Base-by-base conservation (phyloP, 2,888 invertebrate genomes). In the Camptogramma bilineatum region DNA sequence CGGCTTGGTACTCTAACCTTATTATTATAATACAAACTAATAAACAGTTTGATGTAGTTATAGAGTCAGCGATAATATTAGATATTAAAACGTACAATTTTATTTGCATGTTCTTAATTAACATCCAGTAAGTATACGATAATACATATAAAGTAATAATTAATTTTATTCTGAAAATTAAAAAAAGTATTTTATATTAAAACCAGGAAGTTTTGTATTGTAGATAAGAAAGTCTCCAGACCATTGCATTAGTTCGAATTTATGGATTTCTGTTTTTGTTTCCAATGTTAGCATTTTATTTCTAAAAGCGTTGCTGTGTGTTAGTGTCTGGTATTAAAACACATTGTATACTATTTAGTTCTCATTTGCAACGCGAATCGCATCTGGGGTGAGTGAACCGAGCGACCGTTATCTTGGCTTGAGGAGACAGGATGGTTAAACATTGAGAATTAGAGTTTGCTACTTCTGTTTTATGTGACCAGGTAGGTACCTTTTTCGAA, bases 341-440 rank as follows among this genome's bases (percentile, higher is more conserved):
- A 44, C 10, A 34, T 34, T 9, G 10, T 39, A 13, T 10, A 81
- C 81, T 81, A 86, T 86, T n/a, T 85, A 84, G 80, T 78, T 78
- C 80, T 86, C 80, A 86, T 88, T 87, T 83, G 80, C 79, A 80
- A 80, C 76, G 72, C 78, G 79, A 78, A 83, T 81, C 73, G 73
- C 73, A 75, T 65, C 70, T 64, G 72, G 73, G 85, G 83, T 85
- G 82, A 80, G 64, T 73, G 87, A 83, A 81, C 90, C 74, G 66
- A 67, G 73, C 70, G 78, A 83, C 88, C 85, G 88, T 87, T 90
- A 88, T 82, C 80, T 82, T 73, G 71, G 77, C 73, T 74, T 73
- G 75, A 73, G 74, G 76, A 74, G 79, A 82, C 82, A 81, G 58
- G 61, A 63, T 57, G 46, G 44, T 56, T 65, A 65, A 64, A 70